These are phyloP conservation scores for Halocynthia roretzi DNA, from an alignment of 23 tunicate species.

Conservation along the genomic window DNA sequence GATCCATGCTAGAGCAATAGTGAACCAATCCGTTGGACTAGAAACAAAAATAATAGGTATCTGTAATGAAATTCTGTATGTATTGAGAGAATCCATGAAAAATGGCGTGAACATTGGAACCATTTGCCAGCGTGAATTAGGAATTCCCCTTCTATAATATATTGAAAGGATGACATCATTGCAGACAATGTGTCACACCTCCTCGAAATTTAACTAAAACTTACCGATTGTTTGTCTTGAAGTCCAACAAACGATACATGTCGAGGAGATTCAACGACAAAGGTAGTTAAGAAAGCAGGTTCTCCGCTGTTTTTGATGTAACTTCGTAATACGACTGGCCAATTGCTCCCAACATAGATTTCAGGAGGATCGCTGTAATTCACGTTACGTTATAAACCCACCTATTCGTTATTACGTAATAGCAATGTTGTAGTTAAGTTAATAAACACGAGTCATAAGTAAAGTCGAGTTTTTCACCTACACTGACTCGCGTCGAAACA, in stretches of 20 bases:
- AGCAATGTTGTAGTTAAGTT: no score
- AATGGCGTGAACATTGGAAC: not conserved
- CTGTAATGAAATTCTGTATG: not conserved
- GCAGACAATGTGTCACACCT: not conserved
- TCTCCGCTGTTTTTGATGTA: slow-evolving; percentile 41
- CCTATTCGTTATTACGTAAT: not conserved
- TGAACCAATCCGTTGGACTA: slow-evolving; percentile 1
- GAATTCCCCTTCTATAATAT: not conserved
- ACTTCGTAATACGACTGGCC: slow-evolving; percentile 32
- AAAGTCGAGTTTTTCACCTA: no score
- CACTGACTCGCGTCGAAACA: no score
- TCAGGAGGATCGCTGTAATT: slow-evolving; percentile 18
- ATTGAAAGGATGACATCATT: slow-evolving; percentile 1
- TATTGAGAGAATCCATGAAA: not conserved
- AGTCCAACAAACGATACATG: slow-evolving; percentile 35
- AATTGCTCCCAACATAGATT: slow-evolving; percentile 35
- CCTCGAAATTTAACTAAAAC: slow-evolving; percentile 7
- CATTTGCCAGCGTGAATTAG: not conserved
- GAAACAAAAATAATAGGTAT: slow-evolving; percentile 4
- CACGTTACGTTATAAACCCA: not conserved
- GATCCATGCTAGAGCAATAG: slow-evolving; percentile 7
- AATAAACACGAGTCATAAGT: no score
- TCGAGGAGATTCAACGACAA: slow-evolving; percentile 53
- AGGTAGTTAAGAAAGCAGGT: slow-evolving; percentile 62
- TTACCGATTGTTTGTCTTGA: slow-evolving; percentile 18